These are phyloP conservation scores for Triops longicaudatus DNA, from an alignment of 1,140 invertebrate genomes.

Conservation along the genomic window DNA sequence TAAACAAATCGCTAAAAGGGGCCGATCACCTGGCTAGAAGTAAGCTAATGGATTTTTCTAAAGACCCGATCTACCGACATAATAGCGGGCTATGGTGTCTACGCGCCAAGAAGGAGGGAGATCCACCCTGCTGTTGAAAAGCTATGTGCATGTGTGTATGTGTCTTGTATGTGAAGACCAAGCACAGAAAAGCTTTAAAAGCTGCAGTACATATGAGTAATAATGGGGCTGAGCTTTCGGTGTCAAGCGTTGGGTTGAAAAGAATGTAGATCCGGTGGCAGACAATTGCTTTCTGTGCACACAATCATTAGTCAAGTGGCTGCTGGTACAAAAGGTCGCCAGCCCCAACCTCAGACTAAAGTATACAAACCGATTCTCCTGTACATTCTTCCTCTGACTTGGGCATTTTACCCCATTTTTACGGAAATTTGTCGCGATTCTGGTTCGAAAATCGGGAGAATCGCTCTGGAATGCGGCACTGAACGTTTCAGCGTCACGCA, in stretches of 20 bases:
- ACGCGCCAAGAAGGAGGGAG: neutral
- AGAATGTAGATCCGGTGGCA: constrained; percentile 7
- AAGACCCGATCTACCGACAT: neutral
- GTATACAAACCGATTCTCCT: neutral
- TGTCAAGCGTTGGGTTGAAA: neutral
- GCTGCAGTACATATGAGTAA: neutral
- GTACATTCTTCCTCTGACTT: neutral
- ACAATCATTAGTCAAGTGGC: constrained; percentile 15
- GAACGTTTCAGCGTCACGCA: neutral
- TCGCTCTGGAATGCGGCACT: neutral
- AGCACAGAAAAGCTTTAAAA: neutral
- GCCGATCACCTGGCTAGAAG: neutral
- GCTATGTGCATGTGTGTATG: neutral
- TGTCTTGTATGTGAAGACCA: neutral
- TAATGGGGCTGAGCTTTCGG: constrained; percentile 1
- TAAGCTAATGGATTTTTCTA: neutral
- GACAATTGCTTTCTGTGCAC: constrained; percentile 11
- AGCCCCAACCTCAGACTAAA: neutral
- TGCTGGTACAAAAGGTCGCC: neutral
- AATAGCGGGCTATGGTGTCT: neutral
- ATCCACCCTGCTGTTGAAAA: neutral
- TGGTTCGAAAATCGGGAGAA: neutral
- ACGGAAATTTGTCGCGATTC: neutral
- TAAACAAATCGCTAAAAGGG: constrained; percentile 10
- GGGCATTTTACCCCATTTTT: neutral